Conservation (phyloP, 2,113 vertebrate species). For the Caretta caretta region DNA sequence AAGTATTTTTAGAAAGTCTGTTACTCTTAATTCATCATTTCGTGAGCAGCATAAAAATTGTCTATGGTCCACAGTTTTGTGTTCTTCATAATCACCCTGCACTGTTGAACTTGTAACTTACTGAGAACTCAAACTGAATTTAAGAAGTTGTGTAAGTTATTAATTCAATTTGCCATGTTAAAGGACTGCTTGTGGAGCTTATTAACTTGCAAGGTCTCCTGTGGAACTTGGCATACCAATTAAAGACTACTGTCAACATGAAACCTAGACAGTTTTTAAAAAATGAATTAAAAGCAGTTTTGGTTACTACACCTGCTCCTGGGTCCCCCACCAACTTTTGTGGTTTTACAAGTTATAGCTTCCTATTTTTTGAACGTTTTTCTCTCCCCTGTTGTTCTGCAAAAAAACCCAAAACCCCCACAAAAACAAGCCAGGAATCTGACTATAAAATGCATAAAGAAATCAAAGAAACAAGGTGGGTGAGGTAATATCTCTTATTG, state of each 20-base stretch:
- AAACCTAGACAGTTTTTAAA: background rate
- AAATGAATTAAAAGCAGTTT: background rate
- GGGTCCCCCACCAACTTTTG: rapidly evolving
- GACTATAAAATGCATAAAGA: background rate
- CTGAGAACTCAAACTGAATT: background rate
- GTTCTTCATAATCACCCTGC: background rate
- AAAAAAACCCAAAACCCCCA: background rate
- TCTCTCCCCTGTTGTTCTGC: background rate
- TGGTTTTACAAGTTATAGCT: background rate
- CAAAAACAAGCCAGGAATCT: background rate
- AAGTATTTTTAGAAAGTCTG: background rate
- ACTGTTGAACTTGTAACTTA: background rate
- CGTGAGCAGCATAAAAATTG: background rate
- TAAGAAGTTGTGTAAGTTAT: background rate
- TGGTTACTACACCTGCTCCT: background rate
- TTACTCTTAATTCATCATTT: background rate
- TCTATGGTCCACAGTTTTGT: background rate
- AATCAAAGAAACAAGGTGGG: background rate
- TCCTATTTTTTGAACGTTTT: background rate
- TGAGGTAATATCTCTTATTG: background rate
- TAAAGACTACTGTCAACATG: background rate
- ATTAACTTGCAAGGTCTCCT: background rate
- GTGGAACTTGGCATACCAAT: background rate
- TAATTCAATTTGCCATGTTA: background rate
- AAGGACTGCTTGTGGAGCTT: background rate